Evolutionary conservation across 2,888 invertebrate species (phyloP), one percentile per base, ranked within the genome.

Genomic region (Bombylius discolor): DNA sequence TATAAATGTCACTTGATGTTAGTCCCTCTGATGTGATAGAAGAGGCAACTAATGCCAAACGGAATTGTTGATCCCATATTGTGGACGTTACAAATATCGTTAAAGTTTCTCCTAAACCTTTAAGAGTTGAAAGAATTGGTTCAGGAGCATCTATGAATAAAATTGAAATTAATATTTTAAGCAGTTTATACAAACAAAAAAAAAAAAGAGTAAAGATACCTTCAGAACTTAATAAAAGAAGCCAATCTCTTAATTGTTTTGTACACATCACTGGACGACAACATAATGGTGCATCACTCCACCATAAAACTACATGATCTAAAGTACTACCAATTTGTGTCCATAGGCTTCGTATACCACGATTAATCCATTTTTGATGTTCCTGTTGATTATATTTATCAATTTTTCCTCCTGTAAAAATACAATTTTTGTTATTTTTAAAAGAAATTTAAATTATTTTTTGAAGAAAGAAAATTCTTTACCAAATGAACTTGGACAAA

Each of bases 301-400:
- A 89, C 91, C 90, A 91, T 1, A 91, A 75, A 32, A 90, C 79
- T 31, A 89, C 82, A 65, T 91, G 89, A 67, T 90, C 89, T 52
- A 89, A 76, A 65, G 83, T 85, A 58, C 84, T 83, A 3, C 89
- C 89, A 3, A 89, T 85, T 66, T 88, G 84, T 0, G 85, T 84
- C 90, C 90, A 91, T 36, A 89, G 74, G 55, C 68, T 55, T n/a
- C 70, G 67, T 57, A 70, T 62, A 3, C 72, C 72, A 2, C 69
- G 68, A 56, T 67, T 66, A 33, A 73, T 63, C 55, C 68, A 70
- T 4, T 62, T 61, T 53, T 70, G 64, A 55, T 68, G 62, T 52
- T 70, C 67, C 36, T 63, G 62, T 8, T 62, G 63, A 47, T 53
- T 54, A 33, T 33, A 36, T 13, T 3, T 23, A 3, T 23, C 23